phyloP scores from a whole-genome alignment of 2,797 vertebrate genomes.

The Sebastes goodei region DNA sequence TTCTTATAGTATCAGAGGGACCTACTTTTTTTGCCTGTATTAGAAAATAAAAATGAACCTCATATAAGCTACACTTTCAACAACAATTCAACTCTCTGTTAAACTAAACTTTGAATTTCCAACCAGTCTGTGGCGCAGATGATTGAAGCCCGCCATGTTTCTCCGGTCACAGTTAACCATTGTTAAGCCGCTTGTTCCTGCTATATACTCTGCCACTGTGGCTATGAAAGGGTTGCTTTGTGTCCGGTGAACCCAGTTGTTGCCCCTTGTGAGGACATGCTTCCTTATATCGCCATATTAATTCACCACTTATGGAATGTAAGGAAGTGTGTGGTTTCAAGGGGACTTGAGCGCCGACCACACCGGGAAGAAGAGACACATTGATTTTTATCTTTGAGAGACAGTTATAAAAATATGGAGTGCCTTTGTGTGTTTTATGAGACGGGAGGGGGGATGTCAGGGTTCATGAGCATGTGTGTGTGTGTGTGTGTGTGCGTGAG shows the following conservation, averaged over 20 bases:
- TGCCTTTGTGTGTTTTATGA: constrained; percentile 40
- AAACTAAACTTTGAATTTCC: neutral
- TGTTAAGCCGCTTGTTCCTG: constrained; percentile 60
- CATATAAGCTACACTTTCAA: neutral
- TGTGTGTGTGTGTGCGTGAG: constrained; percentile 28
- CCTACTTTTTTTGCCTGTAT: neutral
- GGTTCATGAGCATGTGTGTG: constrained; percentile 9
- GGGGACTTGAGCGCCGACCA: constrained; percentile 70
- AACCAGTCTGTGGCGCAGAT: neutral
- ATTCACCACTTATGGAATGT: constrained; percentile 98
- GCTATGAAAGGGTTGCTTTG: constrained; percentile 77
- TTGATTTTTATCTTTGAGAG: neutral
- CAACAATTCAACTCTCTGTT: neutral
- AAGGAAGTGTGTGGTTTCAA: constrained; percentile 99
- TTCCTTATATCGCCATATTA: constrained; percentile 99
- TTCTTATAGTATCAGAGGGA: neutral
- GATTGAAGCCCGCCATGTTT: neutral
- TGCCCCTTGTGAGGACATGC: constrained; percentile 91
- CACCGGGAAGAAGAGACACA: neutral
- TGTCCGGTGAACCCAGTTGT: constrained; percentile 75
- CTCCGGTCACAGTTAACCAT: constrained; percentile 66
- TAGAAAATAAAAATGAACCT: neutral
- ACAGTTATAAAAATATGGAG: neutral
- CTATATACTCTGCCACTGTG: constrained; percentile 42
- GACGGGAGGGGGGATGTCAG: constrained; percentile 15